Conservation (phyloP, 2,113 vertebrate genomes). For the Scolopax mira region DNA sequence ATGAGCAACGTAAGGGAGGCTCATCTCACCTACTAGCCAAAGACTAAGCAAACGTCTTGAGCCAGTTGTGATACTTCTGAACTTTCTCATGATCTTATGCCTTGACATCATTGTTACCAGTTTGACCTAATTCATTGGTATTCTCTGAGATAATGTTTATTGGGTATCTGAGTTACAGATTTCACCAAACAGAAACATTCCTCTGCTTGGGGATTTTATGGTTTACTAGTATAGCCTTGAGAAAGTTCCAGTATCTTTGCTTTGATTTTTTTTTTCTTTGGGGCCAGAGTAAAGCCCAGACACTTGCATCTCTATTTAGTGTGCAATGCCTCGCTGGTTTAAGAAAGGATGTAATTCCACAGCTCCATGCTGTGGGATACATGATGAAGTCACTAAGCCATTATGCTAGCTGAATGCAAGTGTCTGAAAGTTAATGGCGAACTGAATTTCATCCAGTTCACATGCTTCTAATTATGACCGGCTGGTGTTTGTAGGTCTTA, state of each 20-base stretch:
- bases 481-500: slow-evolving; percentile 67
- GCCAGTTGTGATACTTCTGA: neutral
- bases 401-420: slow-evolving; percentile 31
- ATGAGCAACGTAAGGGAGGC: rapidly evolving
- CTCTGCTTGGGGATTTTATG: neutral
- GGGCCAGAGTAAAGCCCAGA: neutral
- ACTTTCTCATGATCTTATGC: rapidly evolving
- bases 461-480: slow-evolving; percentile 63
- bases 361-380: slow-evolving; percentile 4
- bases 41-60: neutral
- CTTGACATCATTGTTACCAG: neutral
- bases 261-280: neutral
- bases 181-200: neutral
- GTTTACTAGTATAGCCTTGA: neutral
- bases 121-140: neutral
- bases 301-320: neutral
- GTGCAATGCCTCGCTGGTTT: neutral
- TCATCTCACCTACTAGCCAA: neutral
- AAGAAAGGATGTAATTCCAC: neutral
- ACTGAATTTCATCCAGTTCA: slow-evolving; percentile 56
- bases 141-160: neutral
- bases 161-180: neutral
- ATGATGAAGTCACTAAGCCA: slow-evolving; percentile 26
- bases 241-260: neutral
- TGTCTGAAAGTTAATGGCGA: slow-evolving; percentile 58